Base-by-base conservation (phyloP, 2,113 vertebrate species). In the Mesitornis unicolor region DNA sequence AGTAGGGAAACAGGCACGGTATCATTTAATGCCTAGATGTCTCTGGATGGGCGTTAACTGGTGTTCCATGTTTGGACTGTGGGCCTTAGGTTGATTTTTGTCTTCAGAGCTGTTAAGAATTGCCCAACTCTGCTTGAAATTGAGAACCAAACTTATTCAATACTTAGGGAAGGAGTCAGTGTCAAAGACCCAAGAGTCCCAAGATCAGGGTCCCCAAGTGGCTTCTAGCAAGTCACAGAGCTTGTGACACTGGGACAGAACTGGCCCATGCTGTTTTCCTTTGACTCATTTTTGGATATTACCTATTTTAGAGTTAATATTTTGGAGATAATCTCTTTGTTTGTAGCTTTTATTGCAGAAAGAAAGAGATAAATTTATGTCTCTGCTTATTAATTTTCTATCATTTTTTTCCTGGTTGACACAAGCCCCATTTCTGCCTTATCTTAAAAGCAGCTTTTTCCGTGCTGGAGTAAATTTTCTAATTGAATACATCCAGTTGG, bases 401-500 rank as follows among this genome's bases (percentile, higher is more conserved):
- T 59, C 31, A 7, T 33, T 81, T 85, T 80, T 93, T 88, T 69
- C 56, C 42, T 0, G 5, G 63, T 93, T 87, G 91, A 45, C 65
- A 73, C 48, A 61, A 26, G 16, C 15, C 35, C 54, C 42, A n/a
- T 77, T 91, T 94, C 59, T 88, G 28, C 31, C 71, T 94, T 92
- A 79, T 92, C 77, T 91, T 59, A 71, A 84, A 93, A 93, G 54
- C 65, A 87, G 47, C 21, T 67, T 88, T 92, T 77, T 40, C 69
- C 57, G 43, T 42, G 24, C 57, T 85, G 79, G 43, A 84, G 77
- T 87, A 82, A 81, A 83, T 92, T 89, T 88, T 93, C 90, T 96
- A 95, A 93, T 95, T 74, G 51, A 93, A 80, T 94, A 71, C 45
- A 36, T 96, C 75, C 90, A 87, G 25, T 83, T 75, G 69, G 78